Conservation (phyloP, 23 tunicate species). For the Oikopleura albicans region DNA sequence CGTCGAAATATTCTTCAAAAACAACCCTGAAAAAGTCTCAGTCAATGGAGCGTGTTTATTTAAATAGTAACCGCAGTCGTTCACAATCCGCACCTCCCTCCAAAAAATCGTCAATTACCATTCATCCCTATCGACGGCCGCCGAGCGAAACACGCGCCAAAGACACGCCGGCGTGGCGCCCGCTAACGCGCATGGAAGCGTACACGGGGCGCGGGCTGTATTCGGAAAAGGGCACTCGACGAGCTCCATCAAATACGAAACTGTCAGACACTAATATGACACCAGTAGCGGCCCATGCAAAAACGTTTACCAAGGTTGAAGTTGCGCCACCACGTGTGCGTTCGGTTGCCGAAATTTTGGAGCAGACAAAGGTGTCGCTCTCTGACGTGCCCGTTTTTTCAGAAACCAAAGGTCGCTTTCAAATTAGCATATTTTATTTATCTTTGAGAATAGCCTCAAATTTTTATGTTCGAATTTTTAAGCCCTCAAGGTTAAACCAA, state of each 20-base stretch:
- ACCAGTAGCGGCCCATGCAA: background rate
- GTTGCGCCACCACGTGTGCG: background rate
- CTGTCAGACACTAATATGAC: too few relatives aligned
- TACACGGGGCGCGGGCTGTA: background rate
- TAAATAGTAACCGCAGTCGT: background rate
- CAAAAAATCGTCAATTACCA: background rate
- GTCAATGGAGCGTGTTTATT: background rate
- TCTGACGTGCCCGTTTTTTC: background rate
- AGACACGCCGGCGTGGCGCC: background rate
- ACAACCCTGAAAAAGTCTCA: background rate
- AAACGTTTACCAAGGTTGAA: background rate
- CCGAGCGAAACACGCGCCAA: background rate
- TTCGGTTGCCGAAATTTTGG: background rate
- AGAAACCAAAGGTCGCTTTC: too few relatives aligned
- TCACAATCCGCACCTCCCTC: background rate
- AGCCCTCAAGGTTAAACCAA: too few relatives aligned
- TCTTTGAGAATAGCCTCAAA: too few relatives aligned
- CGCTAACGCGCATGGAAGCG: background rate
- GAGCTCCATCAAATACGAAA: background rate
- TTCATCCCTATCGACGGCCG: constrained; percentile 15
- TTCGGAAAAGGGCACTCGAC: background rate
- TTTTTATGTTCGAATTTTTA: too few relatives aligned
- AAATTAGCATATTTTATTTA: too few relatives aligned
- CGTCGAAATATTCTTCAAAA: background rate
- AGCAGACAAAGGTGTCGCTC: background rate